Conservation (phyloP, 2,113 vertebrate species). For the Pseudorhombus dupliciocellatus region DNA sequence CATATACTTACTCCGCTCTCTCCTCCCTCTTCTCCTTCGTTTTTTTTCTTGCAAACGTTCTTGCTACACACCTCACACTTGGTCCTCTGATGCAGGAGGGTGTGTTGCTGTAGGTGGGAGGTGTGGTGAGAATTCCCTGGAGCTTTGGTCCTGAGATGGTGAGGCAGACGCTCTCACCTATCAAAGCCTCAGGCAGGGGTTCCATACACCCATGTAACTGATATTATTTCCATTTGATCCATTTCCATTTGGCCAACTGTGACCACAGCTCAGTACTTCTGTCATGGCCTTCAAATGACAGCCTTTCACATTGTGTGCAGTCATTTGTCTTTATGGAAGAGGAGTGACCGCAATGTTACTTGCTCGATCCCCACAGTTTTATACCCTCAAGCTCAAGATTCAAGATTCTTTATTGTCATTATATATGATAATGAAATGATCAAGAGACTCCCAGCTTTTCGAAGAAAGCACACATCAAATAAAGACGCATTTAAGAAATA, state of each 20-base stretch:
- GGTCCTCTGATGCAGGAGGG: slow-evolving; percentile 16
- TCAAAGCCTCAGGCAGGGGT: slow-evolving; percentile 78
- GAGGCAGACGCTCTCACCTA: slow-evolving; percentile 78
- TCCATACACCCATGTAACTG: slow-evolving; percentile 72
- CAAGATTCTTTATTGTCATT: too few species aligned
- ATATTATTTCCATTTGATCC: slow-evolving; percentile 77
- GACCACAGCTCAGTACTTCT: slow-evolving; percentile 21
- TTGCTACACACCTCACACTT: slow-evolving; percentile 37
- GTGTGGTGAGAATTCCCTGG: slow-evolving; percentile 69
- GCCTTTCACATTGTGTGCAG: not conserved
- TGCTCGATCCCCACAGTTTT: not conserved
- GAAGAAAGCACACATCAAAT: too few species aligned
- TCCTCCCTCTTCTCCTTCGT: slow-evolving; percentile 37
- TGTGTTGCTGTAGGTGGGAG: slow-evolving; percentile 57
- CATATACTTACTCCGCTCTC: slow-evolving; percentile 49
- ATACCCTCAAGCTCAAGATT: too few species aligned
- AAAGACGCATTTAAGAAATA: too few species aligned
- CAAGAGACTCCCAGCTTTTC: too few species aligned
- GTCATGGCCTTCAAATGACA: slow-evolving; percentile 2
- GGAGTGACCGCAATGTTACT: not conserved
- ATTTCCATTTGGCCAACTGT: slow-evolving; percentile 61
- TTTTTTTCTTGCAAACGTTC: slow-evolving; percentile 51
- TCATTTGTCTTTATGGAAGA: not conserved
- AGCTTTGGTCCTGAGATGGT: slow-evolving; percentile 66
- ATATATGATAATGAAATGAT: too few species aligned